These are phyloP conservation scores for Chrysaora quinquecirrha DNA, from an alignment of 30 jellyfish, hydroid and myxozoan genomes.

Conservation along the genomic window DNA sequence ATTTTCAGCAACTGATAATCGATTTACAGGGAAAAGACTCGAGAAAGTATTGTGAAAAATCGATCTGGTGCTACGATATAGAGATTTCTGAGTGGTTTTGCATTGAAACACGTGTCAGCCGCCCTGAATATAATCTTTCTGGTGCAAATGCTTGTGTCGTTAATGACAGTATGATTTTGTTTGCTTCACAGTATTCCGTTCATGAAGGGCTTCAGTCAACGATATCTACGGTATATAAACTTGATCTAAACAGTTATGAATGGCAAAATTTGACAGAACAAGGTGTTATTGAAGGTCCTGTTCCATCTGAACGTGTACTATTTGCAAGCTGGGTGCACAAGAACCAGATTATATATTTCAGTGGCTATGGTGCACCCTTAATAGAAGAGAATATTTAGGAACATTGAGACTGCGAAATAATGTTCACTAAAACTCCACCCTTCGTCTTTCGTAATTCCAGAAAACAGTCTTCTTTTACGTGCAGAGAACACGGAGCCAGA, in stretches of 20 bases:
- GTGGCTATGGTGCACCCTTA: constrained; percentile 88
- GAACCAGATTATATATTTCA: constrained; percentile 63
- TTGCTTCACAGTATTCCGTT: too few relatives aligned
- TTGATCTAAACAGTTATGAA: constrained; percentile 45
- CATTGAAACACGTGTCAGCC: constrained; percentile 42
- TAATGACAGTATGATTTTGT: constrained; percentile 40
- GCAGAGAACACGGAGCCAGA: too few relatives aligned
- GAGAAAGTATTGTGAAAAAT: constrained; percentile 31
- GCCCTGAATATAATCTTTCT: constrained; percentile 44
- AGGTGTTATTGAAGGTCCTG: constrained; percentile 54
- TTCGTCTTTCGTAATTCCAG: too few relatives aligned
- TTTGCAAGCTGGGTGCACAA: constrained; percentile 70
- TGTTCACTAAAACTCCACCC: too few relatives aligned
- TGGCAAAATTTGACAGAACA: constrained; percentile 73
- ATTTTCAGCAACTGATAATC: not conserved
- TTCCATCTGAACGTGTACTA: constrained; percentile 80
- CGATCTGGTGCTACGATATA: constrained; percentile 72
- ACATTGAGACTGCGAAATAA: too few relatives aligned
- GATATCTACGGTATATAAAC: constrained; percentile 46
- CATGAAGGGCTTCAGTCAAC: constrained; percentile 46
- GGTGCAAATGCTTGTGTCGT: constrained; percentile 69
- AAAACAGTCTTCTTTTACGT: too few relatives aligned
- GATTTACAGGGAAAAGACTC: too few relatives aligned
- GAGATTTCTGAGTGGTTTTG: constrained; percentile 72
- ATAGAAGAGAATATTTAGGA: constrained; percentile 16